Percentiles rank a stretch among this genome's conserved stretches.
phyloP scores from a whole-genome alignment of 1,140 invertebrate species.

The Bombus superbus region DNA sequence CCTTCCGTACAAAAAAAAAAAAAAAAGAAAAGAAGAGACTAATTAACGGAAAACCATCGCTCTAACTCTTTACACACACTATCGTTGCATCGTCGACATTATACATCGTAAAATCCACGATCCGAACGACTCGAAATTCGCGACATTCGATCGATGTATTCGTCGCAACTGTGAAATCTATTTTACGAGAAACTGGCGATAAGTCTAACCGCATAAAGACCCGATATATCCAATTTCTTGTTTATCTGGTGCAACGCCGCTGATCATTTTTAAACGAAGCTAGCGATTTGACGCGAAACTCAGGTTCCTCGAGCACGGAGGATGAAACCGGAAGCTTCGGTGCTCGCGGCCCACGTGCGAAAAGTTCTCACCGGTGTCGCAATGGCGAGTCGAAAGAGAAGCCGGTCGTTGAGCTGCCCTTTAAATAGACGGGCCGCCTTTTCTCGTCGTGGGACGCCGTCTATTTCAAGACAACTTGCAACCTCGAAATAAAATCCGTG shows the following conservation, averaged over 20 bases:
- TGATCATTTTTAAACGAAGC: background rate
- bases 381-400: slow-evolving; percentile 36
- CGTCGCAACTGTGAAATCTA: too few species aligned
- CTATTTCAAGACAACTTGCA: slow-evolving; percentile 54
- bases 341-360: slow-evolving; percentile 8
- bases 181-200: background rate
- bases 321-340: slow-evolving; percentile 12
- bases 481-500: slow-evolving; percentile 60
- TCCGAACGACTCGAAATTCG: background rate
- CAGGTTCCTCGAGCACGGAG: background rate
- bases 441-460: slow-evolving; percentile 50
- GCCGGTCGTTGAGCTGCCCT: slow-evolving; percentile 17
- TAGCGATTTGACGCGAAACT: background rate
- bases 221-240: background rate
- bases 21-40: too few species aligned
- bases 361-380: slow-evolving; percentile 34
- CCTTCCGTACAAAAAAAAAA: too few species aligned
- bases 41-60: too few species aligned
- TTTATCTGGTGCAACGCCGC: too few species aligned
- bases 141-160: too few species aligned
- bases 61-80: too few species aligned
- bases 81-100: too few species aligned
- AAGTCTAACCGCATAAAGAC: background rate
- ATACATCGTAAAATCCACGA: too few species aligned
- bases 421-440: slow-evolving; percentile 60